Evolutionary conservation across 2,113 vertebrate genomes (phyloP).

Genomic region (Gnathonemus longibarbis): DNA sequence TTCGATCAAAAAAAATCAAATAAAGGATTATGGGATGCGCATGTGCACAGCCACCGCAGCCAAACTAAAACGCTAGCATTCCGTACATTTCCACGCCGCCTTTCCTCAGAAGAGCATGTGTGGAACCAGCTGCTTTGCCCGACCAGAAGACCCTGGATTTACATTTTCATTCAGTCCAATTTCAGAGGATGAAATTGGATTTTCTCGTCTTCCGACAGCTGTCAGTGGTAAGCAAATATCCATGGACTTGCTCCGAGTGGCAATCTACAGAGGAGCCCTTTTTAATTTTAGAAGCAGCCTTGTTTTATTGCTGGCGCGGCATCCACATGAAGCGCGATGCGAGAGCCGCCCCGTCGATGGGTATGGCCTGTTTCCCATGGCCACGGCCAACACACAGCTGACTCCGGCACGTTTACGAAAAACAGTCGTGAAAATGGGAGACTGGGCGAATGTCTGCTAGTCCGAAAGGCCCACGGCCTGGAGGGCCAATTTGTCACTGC

Average conservation of each 20-base stretch:
- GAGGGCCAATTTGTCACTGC: background rate
- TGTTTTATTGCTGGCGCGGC: background rate
- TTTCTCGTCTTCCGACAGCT: background rate
- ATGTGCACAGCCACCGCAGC: background rate
- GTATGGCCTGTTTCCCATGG: background rate
- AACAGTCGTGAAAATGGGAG: background rate
- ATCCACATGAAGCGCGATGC: background rate
- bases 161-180: background rate
- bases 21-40: background rate
- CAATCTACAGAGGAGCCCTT: background rate
- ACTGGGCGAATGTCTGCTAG: background rate
- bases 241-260: background rate
- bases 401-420: background rate
- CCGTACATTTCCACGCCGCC: background rate
- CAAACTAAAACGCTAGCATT: background rate
- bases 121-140: background rate
- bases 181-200: slow-evolving; percentile 8
- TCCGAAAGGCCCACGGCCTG: background rate
- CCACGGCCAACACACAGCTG: too few species aligned
- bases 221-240: slow-evolving; percentile 8
- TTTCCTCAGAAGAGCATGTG: background rate
- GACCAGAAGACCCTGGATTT: background rate
- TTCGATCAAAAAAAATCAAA: background rate
- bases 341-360: background rate
- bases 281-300: background rate